Conservation (phyloP, 1,140 invertebrate genomes). For the Pseudomyrmex flavicornis region DNA sequence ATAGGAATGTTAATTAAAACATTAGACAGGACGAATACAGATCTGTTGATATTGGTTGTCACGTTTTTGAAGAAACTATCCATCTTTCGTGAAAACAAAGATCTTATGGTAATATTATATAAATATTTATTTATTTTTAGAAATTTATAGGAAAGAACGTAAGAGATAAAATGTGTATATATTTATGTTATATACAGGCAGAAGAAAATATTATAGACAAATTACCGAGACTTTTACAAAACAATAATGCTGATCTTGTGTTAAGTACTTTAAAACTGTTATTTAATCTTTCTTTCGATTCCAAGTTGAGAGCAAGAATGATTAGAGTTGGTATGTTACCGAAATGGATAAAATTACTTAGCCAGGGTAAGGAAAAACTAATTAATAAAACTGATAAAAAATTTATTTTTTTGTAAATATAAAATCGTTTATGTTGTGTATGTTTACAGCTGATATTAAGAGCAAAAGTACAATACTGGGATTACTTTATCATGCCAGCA, state of each 20-base stretch:
- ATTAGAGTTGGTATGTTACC: constrained; percentile 95
- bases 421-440: constrained; percentile 4
- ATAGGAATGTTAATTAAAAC: constrained; percentile 95
- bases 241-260: constrained; percentile 92
- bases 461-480: constrained; percentile 94
- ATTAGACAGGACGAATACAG: constrained; percentile 93
- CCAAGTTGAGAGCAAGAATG: constrained; percentile 94
- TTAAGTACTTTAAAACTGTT: constrained; percentile 94
- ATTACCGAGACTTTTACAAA: constrained; percentile 90
- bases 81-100: constrained; percentile 97
- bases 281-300: constrained; percentile 99
- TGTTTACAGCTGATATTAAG: constrained; percentile 90
- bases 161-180: constrained; percentile 40
- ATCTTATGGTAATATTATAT: constrained; percentile 90
- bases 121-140: constrained; percentile 16
- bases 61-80: constrained; percentile 98
- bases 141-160: no score
- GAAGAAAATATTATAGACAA: constrained; percentile 91
- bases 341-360: constrained; percentile 94
- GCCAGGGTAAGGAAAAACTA: constrained; percentile 81
- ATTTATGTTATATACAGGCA: constrained; percentile 79
- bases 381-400: background rate
- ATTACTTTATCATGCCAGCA: constrained; percentile 97
- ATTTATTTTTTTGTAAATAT: constrained; percentile 1
- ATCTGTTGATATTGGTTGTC: constrained; percentile 95